Evolutionary conservation across 2,888 invertebrate genomes (phyloP).

Genomic region (Andrena fulva): DNA sequence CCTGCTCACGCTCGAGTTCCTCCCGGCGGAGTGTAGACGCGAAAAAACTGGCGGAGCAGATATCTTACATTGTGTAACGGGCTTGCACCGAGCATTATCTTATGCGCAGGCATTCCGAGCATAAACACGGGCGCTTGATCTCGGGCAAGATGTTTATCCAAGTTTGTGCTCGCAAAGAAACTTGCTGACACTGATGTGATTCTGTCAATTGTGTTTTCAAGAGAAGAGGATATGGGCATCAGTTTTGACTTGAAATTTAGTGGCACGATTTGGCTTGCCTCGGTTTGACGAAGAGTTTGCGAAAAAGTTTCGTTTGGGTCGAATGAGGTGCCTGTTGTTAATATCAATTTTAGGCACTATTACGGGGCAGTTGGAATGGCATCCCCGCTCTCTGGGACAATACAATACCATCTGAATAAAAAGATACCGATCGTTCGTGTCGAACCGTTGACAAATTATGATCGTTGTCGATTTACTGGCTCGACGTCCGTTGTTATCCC

Average conservation of each 20-base stretch:
- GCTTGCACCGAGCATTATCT: constrained; percentile 32
- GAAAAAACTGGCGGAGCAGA: constrained; percentile 35
- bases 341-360: background rate
- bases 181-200: too few relatives aligned
- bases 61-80: constrained; percentile 44
- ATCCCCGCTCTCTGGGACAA: background rate
- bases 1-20: constrained; percentile 57
- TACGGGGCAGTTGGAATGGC: background rate
- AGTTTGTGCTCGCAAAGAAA: too few relatives aligned
- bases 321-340: background rate
- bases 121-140: constrained; percentile 4
- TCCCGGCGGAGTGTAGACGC: constrained; percentile 20
- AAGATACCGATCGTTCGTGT: constrained; percentile 31
- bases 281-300: too few relatives aligned
- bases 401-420: constrained; percentile 16
- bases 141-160: background rate
- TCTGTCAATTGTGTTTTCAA: too few relatives aligned
- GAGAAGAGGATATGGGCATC: too few relatives aligned
- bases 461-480: constrained; percentile 55
- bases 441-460: constrained; percentile 52
- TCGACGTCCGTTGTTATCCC: constrained; percentile 39
- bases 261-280: too few relatives aligned
- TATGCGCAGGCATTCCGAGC: constrained; percentile 21
- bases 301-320: background rate
- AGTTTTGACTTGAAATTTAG: too few relatives aligned